Evolutionary conservation across 2,113 vertebrate genomes (phyloP).

Genomic region (Carettochelys insculpta): DNA sequence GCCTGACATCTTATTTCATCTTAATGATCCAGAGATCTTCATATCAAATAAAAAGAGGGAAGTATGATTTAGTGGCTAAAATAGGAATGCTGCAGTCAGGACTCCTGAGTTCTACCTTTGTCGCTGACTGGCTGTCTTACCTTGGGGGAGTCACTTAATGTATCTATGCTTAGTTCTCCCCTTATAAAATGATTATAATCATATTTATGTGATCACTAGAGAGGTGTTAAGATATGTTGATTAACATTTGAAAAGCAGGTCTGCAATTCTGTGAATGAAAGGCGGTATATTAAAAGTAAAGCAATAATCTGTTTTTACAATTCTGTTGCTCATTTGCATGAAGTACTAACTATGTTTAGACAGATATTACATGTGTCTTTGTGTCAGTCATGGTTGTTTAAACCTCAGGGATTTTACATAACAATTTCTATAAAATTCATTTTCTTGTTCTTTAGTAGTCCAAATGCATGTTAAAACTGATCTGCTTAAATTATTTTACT

Average conservation of each 20-base stretch:
- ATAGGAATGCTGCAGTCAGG: background rate
- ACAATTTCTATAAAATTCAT: background rate
- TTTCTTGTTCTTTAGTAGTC: background rate
- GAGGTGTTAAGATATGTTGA: background rate
- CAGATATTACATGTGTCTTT: background rate
- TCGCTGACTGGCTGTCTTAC: background rate
- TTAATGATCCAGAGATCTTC: conserved; percentile 1
- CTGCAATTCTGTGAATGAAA: background rate
- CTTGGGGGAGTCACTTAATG: conserved; percentile 24
- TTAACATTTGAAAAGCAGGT: background rate
- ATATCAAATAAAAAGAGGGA: background rate
- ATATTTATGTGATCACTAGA: background rate
- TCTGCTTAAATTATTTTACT: background rate
- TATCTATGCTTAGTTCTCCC: background rate
- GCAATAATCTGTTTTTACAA: background rate
- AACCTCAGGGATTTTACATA: background rate
- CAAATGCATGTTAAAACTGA: background rate
- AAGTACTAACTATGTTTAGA: background rate
- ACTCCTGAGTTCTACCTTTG: conserved; percentile 41
- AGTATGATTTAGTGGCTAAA: conserved; percentile 14
- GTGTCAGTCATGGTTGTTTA: background rate
- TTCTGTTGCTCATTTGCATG: background rate
- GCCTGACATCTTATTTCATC: conserved; percentile 5
- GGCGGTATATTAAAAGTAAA: background rate
- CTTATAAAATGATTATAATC: background rate